These are phyloP conservation scores for Pseudomugil gertrudae DNA, from an alignment of 2,797 vertebrate genomes.

Conservation along the genomic window DNA sequence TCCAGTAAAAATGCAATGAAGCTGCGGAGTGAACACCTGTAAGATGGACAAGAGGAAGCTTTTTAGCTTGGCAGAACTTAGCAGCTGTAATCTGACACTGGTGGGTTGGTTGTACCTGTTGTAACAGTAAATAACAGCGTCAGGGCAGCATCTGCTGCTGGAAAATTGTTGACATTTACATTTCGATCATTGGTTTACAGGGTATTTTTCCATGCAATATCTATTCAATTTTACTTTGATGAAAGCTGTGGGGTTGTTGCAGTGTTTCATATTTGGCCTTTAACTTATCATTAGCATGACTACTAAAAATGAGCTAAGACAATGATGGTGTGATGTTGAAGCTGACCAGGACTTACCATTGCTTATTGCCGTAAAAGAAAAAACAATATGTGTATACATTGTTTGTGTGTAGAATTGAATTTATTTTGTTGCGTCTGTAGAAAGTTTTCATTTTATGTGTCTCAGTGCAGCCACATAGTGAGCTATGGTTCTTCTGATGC, in stretches of 20 bases:
- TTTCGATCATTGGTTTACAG: slow-evolving; percentile 1
- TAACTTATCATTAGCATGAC: not conserved
- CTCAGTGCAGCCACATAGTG: not conserved
- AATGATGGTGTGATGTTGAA: not conserved
- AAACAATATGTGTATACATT: not conserved
- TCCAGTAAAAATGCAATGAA: not conserved
- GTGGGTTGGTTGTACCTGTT: slow-evolving; percentile 3
- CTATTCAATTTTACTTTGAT: not conserved
- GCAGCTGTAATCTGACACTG: slow-evolving; percentile 8
- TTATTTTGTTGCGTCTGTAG: not conserved
- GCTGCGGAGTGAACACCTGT: not conserved
- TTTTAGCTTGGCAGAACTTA: not conserved
- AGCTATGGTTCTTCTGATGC: slow-evolving; percentile 3
- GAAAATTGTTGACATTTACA: slow-evolving; percentile 7
- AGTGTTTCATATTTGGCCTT: not conserved
- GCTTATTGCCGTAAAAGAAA: not conserved
- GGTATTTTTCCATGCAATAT: not conserved
- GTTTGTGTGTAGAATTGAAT: not conserved
- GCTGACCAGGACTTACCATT: not conserved
- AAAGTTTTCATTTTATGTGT: not conserved
- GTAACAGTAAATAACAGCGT: slow-evolving; percentile 6
- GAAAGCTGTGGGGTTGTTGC: not conserved
- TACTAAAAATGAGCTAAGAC: not conserved
- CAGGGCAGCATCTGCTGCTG: slow-evolving; percentile 5
- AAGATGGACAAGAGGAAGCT: slow-evolving; percentile 15